phyloP scores from a whole-genome alignment of 2,797 vertebrate genomes.

The Galaxias olidus region DNA sequence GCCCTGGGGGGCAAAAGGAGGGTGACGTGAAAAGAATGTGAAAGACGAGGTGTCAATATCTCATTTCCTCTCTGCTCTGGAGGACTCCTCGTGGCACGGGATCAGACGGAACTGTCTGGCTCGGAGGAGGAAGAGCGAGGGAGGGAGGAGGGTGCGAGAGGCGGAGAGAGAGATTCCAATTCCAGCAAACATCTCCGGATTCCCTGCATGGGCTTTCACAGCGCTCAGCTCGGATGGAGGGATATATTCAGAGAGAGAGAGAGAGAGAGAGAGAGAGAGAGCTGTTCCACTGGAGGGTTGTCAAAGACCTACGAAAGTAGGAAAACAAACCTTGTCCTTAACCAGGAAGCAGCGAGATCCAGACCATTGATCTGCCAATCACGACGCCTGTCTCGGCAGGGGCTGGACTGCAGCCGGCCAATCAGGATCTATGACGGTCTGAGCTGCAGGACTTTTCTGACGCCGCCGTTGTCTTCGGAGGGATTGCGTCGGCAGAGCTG shows the following conservation, averaged over 20 bases:
- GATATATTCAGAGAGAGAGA: not conserved
- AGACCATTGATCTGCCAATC: constrained; percentile 43
- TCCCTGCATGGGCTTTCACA: constrained; percentile 12
- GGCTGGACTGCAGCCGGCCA: constrained; percentile 8
- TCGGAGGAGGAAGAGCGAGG: constrained; percentile 30
- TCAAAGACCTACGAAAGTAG: constrained; percentile 20
- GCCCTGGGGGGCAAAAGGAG: constrained; percentile 28
- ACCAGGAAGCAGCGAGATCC: constrained; percentile 27
- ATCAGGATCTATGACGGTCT: too few species aligned
- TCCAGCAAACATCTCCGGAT: constrained; percentile 18
- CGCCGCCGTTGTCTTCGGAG: not conserved
- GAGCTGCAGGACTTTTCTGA: constrained; percentile 25
- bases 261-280: not conserved
- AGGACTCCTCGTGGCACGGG: constrained; percentile 41
- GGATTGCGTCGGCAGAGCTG: too few species aligned
- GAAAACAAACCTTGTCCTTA: constrained; percentile 24
- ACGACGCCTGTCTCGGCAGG: constrained; percentile 27
- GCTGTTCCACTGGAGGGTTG: constrained; percentile 3
- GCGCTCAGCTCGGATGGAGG: constrained; percentile 2
- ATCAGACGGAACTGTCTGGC: constrained; percentile 53
- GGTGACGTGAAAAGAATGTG: constrained; percentile 47
- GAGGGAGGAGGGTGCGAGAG: not conserved
- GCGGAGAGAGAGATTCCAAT: constrained; percentile 32
- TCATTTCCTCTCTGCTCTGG: constrained; percentile 49
- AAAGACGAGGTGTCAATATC: constrained; percentile 50